phyloP scores from a whole-genome alignment of 2,797 vertebrate genomes.

The Rhinogobio ventralis region DNA sequence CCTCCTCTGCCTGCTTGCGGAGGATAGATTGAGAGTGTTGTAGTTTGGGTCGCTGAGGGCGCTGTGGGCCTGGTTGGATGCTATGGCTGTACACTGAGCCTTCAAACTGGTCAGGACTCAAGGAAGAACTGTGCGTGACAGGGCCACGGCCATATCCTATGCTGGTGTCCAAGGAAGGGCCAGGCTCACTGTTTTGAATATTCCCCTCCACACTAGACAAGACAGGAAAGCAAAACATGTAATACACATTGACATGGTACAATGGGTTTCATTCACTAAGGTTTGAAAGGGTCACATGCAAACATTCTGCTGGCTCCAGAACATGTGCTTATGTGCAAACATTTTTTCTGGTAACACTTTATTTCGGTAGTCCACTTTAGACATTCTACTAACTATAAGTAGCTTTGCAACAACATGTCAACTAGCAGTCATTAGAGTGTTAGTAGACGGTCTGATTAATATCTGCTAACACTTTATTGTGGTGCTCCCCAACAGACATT shows the following conservation, averaged over 20 bases:
- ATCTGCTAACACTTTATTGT: background rate
- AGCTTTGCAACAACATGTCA: background rate
- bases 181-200: conserved; percentile 86
- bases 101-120: conserved; percentile 92
- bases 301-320: background rate
- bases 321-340: background rate
- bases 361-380: background rate
- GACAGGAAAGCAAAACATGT: background rate
- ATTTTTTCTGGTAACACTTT: background rate
- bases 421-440: background rate
- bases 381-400: background rate
- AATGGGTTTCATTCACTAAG: background rate
- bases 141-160: conserved; percentile 86
- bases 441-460: background rate
- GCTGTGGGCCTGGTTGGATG: conserved; percentile 85
- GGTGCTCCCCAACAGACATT: background rate
- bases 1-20: conserved; percentile 96
- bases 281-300: background rate
- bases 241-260: background rate
- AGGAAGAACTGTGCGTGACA: conserved; percentile 86
- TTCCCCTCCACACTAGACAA: conserved; percentile 91
- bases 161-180: conserved; percentile 86
- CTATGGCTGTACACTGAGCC: conserved; percentile 83
- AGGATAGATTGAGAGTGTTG: conserved; percentile 96
- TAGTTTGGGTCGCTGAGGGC: conserved; percentile 89